Base-by-base conservation (phyloP, 2,888 invertebrate genomes). In the Pseudanteris insignis region DNA sequence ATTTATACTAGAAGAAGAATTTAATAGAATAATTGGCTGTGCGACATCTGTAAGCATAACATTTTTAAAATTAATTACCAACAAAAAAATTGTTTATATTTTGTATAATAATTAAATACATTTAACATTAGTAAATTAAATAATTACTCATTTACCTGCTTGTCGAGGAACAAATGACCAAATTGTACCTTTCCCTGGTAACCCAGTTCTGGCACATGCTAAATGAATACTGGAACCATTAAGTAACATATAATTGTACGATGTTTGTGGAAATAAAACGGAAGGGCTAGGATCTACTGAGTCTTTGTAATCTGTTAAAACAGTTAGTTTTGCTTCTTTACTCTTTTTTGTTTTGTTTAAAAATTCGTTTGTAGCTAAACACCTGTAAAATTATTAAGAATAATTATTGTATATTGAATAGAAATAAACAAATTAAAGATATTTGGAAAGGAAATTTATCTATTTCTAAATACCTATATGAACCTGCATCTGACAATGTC, bases 131-230 rank as follows among this genome's bases (percentile, higher is more conserved):
- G n/a, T 28, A 13, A 7, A 11, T 2, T 28, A 1, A 8, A 18
- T 18, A 18, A 18, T 18, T 18, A 18, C 18, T n/a, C n/a, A n/a
- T 9, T 30, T 21, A 50, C 78, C 74, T 64, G 69, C 48, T 58
- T 69, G 66, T 50, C 67, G 73, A 63, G 79, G 70, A 67, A 71
- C 64, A 67, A 79, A 79, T 33, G 70, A 74, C 83, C 83, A 83
- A 38, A 70, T 68, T 44, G 81, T 67, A 46, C 70, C 71, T 36
- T 77, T 79, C 13, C 69, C 62, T 57, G 82, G 82, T 69, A 75
- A 76, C 26, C 83, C 83, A 57, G 81, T 79, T 48, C 81, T 82
- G 36, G 83, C 79, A 70, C 84, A 84, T 64, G 81, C 83, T 57
- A 84, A 68, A 43, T 73, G 73, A 37, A 81, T 76, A 66, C 77